Base-by-base conservation (phyloP, 2,888 invertebrate species). In the Phalangium opilio region DNA sequence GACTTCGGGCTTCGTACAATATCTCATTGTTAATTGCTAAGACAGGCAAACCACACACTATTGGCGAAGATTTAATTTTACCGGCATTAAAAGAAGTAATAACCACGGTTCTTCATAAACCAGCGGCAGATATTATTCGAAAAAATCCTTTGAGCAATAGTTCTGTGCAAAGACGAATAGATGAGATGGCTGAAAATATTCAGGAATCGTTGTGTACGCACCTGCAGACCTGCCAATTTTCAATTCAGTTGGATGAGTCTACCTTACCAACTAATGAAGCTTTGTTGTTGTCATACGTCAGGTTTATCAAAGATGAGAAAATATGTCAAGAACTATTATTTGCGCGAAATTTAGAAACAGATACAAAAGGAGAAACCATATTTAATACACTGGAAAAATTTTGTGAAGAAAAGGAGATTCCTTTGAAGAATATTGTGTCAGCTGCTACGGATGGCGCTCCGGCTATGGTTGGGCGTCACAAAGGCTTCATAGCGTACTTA, bases 241-340 rank as follows among this genome's bases (percentile, higher is more conserved):
- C 44, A 19, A 48, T 44, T 14, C 44, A 48, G 40, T 35, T 34
- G 17, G 44, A 44, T 12, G 39, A 43, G 43, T 43, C 20, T 17
- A 40, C 33, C 44, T 47, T 47, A 20, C 39, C 35, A 27, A 34
- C 39, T 32, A 47, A 47, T 19, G 32, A 43, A 47, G 38, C 47
- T 36, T 43, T 43, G 43, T 14, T 32, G 21, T 36, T 34, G 14
- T 27, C 18, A 17, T 39, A 27, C 32, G 32, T 27, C 41, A 50
- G 50, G 45, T 44, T 40, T 36, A 3, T 45, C n/a, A n/a, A n/a
- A n/a, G n/a, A n/a, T 10, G 15, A 27, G 1, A 19, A 32, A 34
- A 44, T 43, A 20, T 36, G 15, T 15, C 47, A 53, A 50, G 51
- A 54, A 43, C 19, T 54, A 44, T 45, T 54, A 41, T 47, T 54